phyloP scores from a whole-genome alignment of 2,888 invertebrate species.

The Polyploca ridens region DNA sequence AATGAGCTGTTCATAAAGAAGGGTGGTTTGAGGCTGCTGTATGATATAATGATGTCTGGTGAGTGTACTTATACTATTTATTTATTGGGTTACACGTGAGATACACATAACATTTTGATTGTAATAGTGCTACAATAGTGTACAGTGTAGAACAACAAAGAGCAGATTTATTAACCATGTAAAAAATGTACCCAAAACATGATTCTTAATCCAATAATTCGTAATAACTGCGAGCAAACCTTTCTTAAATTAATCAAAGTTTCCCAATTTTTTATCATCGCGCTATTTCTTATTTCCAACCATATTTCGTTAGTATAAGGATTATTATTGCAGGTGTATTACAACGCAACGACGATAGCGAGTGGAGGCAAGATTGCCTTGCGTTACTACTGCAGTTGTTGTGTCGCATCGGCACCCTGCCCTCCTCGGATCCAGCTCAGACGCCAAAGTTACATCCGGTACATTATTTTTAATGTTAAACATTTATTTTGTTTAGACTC shows the following conservation, averaged over 20 bases:
- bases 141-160: too few species aligned
- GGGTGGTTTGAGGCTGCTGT: constrained; percentile 94
- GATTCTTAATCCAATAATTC: too few species aligned
- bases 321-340: constrained; percentile 82
- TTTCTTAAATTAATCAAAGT: too few species aligned
- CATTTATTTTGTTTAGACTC: too few species aligned
- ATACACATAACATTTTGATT: too few species aligned
- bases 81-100: too few species aligned
- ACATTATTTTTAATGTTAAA: constrained; percentile 27
- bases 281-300: too few species aligned
- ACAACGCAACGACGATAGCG: constrained; percentile 90
- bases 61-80: constrained; percentile 23
- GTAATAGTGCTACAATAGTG: too few species aligned
- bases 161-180: too few species aligned
- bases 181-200: too few species aligned
- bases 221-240: too few species aligned
- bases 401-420: constrained; percentile 92
- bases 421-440: constrained; percentile 72
- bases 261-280: too few species aligned
- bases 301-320: background rate
- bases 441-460: constrained; percentile 87
- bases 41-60: constrained; percentile 96
- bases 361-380: constrained; percentile 98
- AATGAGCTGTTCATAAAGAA: constrained; percentile 92
- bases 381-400: constrained; percentile 93